Evolutionary conservation across 2,797 vertebrate genomes (phyloP).

Genomic region (Enteromius radiatus): DNA sequence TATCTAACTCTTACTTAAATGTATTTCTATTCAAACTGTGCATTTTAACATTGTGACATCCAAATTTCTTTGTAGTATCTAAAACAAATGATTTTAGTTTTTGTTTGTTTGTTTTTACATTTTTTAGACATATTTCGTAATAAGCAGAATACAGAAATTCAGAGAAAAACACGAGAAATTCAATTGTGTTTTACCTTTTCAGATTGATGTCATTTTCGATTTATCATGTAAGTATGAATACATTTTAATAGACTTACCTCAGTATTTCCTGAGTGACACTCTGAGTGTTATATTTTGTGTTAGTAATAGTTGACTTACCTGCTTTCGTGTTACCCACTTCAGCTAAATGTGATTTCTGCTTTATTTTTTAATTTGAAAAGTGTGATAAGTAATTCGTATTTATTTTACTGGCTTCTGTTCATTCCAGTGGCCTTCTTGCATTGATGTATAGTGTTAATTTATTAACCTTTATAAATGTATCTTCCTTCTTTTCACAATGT

Average conservation of each 20-base stretch:
- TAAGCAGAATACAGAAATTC: background rate
- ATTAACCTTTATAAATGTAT: background rate
- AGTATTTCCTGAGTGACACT: background rate
- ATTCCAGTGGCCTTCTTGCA: background rate
- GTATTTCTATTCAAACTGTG: background rate
- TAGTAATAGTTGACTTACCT: background rate
- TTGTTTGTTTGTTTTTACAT: background rate
- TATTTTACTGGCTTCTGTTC: background rate
- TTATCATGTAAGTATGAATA: background rate
- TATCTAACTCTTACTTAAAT: background rate
- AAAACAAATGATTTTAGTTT: background rate
- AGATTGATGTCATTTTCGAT: background rate
- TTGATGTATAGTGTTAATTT: background rate
- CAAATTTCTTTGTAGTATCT: background rate
- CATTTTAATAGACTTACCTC: background rate
- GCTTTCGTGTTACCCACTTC: background rate
- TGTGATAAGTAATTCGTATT: background rate
- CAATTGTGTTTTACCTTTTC: background rate
- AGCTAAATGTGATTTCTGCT: background rate
- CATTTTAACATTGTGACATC: background rate
- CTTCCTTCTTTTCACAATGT: background rate
- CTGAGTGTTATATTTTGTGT: background rate
- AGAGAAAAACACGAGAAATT: background rate
- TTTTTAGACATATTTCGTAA: background rate
- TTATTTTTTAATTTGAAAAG: background rate